A percentile compares a stretch with the other conserved stretches of the same genome.
phyloP scores from a whole-genome alignment of 2,888 invertebrate genomes.

The Phlogophora meticulosa region DNA sequence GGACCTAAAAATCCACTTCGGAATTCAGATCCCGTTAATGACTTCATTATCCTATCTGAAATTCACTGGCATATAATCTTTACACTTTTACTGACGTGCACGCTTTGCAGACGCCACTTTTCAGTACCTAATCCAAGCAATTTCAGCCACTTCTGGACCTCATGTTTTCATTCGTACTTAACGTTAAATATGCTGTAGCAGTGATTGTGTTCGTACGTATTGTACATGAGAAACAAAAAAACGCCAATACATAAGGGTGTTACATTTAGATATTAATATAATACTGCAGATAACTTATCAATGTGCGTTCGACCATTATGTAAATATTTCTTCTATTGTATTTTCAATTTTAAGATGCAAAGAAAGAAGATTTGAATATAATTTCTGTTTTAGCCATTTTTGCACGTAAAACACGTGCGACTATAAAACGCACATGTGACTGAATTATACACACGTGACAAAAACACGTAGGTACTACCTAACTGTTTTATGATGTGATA shows the following conservation, averaged over 20 bases:
- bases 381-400: not conserved
- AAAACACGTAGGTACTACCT: too few relatives aligned
- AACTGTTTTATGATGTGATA: too few relatives aligned
- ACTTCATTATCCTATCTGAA: not conserved
- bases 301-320: slow-evolving; percentile 15
- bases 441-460: too few relatives aligned
- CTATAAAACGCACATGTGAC: too few relatives aligned
- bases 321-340: slow-evolving; percentile 23
- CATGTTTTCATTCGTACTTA: slow-evolving; percentile 5
- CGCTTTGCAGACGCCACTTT: not conserved
- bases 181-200: not conserved
- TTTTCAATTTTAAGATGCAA: slow-evolving; percentile 2
- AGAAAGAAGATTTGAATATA: not conserved
- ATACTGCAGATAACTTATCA: slow-evolving; percentile 23
- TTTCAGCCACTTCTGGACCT: not conserved
- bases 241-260: not conserved
- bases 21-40: not conserved
- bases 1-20: not conserved
- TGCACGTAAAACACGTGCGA: not conserved
- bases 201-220: not conserved
- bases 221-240: slow-evolving; percentile 4
- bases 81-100: not conserved
- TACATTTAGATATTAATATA: slow-evolving; percentile 6
- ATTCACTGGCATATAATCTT: not conserved
- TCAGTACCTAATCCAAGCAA: not conserved